Conservation (phyloP, 2,797 vertebrate genomes). For the Micropoecilia bifurca region DNA sequence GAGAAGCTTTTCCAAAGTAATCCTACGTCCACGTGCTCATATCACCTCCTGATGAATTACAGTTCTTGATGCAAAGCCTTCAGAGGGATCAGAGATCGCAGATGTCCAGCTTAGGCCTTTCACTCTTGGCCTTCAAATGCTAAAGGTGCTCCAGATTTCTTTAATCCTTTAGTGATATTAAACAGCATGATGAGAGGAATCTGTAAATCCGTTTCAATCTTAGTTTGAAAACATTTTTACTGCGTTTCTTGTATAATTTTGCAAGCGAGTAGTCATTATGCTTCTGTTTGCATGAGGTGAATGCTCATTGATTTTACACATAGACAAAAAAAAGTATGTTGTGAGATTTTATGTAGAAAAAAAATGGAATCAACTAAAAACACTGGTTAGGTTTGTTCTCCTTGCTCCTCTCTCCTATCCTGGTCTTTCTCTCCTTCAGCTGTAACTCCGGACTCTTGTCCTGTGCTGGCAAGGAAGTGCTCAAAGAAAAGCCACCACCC, state of each 20-base stretch:
- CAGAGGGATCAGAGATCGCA: background rate
- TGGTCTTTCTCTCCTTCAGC: slow-evolving; percentile 36
- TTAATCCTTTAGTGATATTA: background rate
- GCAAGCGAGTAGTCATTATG: background rate
- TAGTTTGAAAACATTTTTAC: background rate
- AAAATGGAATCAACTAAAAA: slow-evolving; percentile 12
- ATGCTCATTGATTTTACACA: background rate
- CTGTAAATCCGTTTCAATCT: background rate
- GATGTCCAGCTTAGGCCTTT: background rate
- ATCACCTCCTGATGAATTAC: background rate
- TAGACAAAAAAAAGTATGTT: background rate
- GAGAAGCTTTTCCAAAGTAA: background rate
- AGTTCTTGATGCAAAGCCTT: background rate
- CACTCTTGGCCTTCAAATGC: background rate
- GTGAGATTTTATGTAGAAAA: slow-evolving; percentile 13
- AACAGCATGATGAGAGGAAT: background rate
- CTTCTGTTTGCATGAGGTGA: background rate
- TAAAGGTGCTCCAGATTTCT: background rate
- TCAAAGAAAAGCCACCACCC: slow-evolving; percentile 62
- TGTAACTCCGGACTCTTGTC: slow-evolving; percentile 42
- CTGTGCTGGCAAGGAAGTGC: slow-evolving; percentile 58
- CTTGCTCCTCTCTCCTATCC: slow-evolving; percentile 4
- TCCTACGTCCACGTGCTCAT: background rate
- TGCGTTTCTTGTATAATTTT: background rate
- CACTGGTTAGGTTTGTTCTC: slow-evolving; percentile 4